Evolutionary conservation across 2,113 vertebrate species (phyloP).

Genomic region (Salminus brasiliensis): DNA sequence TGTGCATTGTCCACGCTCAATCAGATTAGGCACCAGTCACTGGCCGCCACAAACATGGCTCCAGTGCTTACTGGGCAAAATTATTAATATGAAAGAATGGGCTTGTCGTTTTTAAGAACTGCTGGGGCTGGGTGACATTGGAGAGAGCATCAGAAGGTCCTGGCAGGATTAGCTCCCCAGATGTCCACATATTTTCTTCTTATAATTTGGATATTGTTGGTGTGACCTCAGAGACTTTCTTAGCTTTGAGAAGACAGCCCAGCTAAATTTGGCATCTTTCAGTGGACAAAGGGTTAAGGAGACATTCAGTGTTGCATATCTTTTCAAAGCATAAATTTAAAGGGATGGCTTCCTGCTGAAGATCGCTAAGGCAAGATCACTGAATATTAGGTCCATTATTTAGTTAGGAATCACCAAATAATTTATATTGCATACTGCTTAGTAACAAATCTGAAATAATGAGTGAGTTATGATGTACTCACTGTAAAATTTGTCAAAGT

Average conservation of each 20-base stretch:
- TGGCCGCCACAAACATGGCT: conserved; percentile 58
- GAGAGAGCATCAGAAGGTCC: background rate
- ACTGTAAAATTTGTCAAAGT: no score
- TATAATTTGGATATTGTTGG: background rate
- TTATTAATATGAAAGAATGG: conserved; percentile 68
- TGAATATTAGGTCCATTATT: no score
- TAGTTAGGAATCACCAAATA: no score
- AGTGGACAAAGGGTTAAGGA: background rate
- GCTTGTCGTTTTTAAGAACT: conserved; percentile 56
- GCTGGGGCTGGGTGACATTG: conserved; percentile 53
- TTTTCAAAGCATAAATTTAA: background rate
- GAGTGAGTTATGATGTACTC: no score
- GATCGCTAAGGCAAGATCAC: no score
- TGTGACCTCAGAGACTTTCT: background rate
- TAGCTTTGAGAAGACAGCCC: background rate
- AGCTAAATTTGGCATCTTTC: background rate
- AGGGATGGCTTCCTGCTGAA: background rate
- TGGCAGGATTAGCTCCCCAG: background rate
- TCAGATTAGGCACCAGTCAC: conserved; percentile 70
- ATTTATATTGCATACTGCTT: no score
- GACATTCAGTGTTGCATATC: background rate
- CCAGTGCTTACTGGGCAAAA: conserved; percentile 59
- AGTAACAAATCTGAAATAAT: no score
- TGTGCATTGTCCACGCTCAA: conserved; percentile 69
- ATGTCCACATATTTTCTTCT: conserved; percentile 2